A percentile compares a stretch with the other conserved stretches of the same genome.
phyloP scores from a whole-genome alignment of 2,888 invertebrate species.

The Silvanus unidentatus region DNA sequence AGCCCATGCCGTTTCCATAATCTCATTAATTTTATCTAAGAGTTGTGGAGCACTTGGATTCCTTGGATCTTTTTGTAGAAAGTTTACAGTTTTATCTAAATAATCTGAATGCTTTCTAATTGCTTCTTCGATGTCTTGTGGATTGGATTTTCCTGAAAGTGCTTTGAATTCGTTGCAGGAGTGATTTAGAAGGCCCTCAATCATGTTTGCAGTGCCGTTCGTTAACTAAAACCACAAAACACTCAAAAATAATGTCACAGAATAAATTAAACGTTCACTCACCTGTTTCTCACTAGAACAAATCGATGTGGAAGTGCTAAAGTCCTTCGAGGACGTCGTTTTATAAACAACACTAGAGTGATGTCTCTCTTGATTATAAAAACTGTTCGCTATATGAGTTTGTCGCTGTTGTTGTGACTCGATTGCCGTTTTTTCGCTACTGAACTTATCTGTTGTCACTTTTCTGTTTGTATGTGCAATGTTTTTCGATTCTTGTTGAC shows the following conservation, averaged over 20 bases:
- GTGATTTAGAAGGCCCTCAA: constrained; percentile 58
- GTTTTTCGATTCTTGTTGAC: constrained; percentile 80
- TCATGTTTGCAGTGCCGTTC: constrained; percentile 54
- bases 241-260: neutral
- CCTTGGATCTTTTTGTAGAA: constrained; percentile 52
- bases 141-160: constrained; percentile 66
- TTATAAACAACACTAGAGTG: constrained; percentile 75
- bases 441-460: constrained; percentile 79
- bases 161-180: constrained; percentile 75
- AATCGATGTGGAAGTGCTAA: constrained; percentile 54
- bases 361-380: constrained; percentile 66
- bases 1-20: constrained; percentile 90
- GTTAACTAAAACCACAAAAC: constrained; percentile 55
- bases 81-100: constrained; percentile 67
- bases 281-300: neutral
- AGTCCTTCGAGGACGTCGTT: constrained; percentile 67
- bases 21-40: constrained; percentile 74
- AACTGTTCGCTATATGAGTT: constrained; percentile 72
- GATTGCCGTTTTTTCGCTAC: constrained; percentile 67
- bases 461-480: constrained; percentile 79
- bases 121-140: constrained; percentile 73
- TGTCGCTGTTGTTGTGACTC: constrained; percentile 69
- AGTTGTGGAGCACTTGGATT: constrained; percentile 60
- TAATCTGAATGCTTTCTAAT: constrained; percentile 75
- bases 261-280: neutral